phyloP scores from a whole-genome alignment of 2,797 vertebrate genomes.

The Triplophysa yarkandensis region DNA sequence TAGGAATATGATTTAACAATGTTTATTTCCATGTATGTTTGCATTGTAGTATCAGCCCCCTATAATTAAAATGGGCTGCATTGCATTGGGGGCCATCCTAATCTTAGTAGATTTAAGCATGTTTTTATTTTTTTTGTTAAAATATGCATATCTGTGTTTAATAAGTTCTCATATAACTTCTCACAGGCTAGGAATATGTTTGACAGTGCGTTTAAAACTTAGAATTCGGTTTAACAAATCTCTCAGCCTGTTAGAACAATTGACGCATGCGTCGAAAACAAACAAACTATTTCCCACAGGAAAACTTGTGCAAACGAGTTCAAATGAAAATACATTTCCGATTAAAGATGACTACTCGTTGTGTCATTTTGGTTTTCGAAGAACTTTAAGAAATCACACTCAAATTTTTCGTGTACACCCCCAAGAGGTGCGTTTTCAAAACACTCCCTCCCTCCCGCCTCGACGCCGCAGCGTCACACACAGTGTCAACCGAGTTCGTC shows the following conservation, averaged over 20 bases:
- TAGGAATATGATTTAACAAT: no score
- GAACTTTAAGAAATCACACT: not conserved
- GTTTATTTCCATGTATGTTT: no score
- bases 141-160: not conserved
- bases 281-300: slow-evolving; percentile 33
- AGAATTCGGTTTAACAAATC: no score
- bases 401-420: not conserved
- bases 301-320: not conserved
- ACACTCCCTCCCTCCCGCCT: slow-evolving; percentile 60
- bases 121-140: no score
- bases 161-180: not conserved
- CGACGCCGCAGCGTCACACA: slow-evolving; percentile 60
- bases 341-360: not conserved
- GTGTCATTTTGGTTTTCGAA: not conserved
- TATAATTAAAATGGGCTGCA: no score
- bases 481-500: slow-evolving; percentile 61
- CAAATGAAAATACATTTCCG: no score
- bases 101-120: no score
- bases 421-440: slow-evolving; percentile 15
- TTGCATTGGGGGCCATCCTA: not conserved
- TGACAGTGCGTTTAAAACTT: not conserved
- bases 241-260: not conserved
- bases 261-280: slow-evolving; percentile 46
- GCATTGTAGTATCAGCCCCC: no score
- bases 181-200: not conserved